phyloP scores from a whole-genome alignment of 2,797 vertebrate species.

The Artibeus jamaicensis region DNA sequence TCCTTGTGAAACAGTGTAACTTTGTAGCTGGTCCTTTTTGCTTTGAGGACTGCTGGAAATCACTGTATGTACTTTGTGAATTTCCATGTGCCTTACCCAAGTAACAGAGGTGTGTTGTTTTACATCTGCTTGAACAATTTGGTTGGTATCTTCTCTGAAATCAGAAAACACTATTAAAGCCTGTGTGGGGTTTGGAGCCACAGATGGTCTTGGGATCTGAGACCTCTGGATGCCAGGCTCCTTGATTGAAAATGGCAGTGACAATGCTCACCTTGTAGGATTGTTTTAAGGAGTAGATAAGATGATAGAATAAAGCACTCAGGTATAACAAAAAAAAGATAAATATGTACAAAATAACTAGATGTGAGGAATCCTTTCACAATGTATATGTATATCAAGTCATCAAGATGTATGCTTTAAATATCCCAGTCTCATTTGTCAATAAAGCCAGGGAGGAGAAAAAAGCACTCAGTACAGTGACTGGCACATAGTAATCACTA shows the following conservation, averaged over 20 bases:
- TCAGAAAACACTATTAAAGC: background rate
- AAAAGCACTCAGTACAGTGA: background rate
- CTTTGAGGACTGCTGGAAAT: background rate
- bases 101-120: background rate
- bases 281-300: background rate
- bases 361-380: background rate
- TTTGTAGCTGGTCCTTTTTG: conserved; percentile 16
- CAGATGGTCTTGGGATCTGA: background rate
- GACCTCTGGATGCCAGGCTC: background rate
- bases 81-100: background rate
- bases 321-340: background rate
- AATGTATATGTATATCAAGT: background rate
- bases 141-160: background rate
- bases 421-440: background rate
- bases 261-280: background rate
- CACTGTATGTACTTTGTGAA: background rate
- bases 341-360: background rate
- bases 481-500: background rate
- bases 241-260: background rate
- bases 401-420: background rate
- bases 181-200: background rate
- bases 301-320: background rate
- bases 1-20: conserved; percentile 17
- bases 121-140: background rate
- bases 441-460: background rate